Base-by-base conservation (phyloP, 2,113 vertebrate species). In the Trachemys scripta region DNA sequence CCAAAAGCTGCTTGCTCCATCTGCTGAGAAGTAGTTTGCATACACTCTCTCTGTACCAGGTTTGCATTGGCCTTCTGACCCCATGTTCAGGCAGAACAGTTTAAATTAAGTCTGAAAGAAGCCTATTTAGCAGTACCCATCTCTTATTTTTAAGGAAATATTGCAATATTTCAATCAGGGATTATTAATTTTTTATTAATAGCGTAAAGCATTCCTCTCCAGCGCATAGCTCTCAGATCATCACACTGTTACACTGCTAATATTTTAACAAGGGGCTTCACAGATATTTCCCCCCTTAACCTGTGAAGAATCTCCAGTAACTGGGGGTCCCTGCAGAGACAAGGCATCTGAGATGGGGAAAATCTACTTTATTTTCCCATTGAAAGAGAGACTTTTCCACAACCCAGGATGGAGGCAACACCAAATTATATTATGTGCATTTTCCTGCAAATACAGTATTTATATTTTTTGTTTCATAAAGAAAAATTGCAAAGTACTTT, bases 31-130 rank as follows among this genome's bases (percentile, higher is more conserved):
- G 25, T 88, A 80, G n/a, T 90, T 92, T 90, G 62, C 79, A 91
- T 89, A 88, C 75, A 42, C 9, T 72, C 0, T 0, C 92, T 91
- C 69, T 82, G 35, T 81, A 69, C 82, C 94, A 69, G 82, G 79
- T 94, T 94, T 96, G 90, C 93, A 94, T 96, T 78, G 90, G 78
- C 80, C 45, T 84, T 83, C 94, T 90, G 87, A 88, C 72, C 17
- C 69, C 10, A 35, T 6, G 27, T 91, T 94, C 69, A 92, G 84
- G 45, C 90, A 93, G 87, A 87, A 92, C 51, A 87, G 90, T 62
- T 97, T 90, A 94, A 86, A 82, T 54, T 62, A 45, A 95, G 50
- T 80, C 95, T 90, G 82, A 79, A 50, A 89, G 57, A 95, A 91
- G 88, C 75, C 9, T 3, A 4, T 87, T 90, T 93, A 96, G 13